phyloP scores from a whole-genome alignment of 2,113 vertebrate genomes.

The Rhabdomys dilectus region DNA sequence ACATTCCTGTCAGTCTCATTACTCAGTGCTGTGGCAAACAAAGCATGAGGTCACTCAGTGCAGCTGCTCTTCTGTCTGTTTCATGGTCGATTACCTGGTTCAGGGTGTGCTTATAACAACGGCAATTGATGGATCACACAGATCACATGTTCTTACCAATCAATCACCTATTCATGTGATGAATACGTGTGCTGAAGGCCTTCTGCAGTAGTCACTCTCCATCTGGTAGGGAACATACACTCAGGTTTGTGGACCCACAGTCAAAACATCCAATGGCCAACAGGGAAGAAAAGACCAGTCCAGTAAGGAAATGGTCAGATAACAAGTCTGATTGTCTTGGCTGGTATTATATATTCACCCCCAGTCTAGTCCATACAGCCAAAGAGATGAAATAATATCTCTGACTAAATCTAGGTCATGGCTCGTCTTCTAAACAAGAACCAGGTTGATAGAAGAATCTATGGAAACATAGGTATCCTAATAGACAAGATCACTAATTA shows the following conservation, averaged over 20 bases:
- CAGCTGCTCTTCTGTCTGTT: not conserved
- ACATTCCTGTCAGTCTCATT: not conserved
- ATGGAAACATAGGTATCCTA: not conserved
- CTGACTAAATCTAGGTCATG: not conserved
- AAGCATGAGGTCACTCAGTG: constrained; percentile 5
- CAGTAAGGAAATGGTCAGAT: not conserved
- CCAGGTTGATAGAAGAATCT: not conserved
- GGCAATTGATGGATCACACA: not conserved
- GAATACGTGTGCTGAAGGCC: not conserved
- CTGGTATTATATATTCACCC: not conserved
- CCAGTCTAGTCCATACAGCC: not conserved
- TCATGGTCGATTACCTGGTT: not conserved
- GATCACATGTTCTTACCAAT: not conserved
- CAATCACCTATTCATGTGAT: not conserved
- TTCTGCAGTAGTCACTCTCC: not conserved
- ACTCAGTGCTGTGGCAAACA: not conserved
- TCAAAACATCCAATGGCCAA: not conserved
- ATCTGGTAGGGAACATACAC: not conserved
- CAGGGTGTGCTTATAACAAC: not conserved
- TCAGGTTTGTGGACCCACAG: not conserved
- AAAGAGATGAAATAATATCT: not conserved
- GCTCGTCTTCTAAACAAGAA: not conserved
- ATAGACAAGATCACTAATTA: not conserved
- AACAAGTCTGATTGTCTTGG: not conserved
- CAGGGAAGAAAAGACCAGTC: not conserved